phyloP scores from a whole-genome alignment of 2,113 vertebrate genomes.

The Dromaius novaehollandiae region DNA sequence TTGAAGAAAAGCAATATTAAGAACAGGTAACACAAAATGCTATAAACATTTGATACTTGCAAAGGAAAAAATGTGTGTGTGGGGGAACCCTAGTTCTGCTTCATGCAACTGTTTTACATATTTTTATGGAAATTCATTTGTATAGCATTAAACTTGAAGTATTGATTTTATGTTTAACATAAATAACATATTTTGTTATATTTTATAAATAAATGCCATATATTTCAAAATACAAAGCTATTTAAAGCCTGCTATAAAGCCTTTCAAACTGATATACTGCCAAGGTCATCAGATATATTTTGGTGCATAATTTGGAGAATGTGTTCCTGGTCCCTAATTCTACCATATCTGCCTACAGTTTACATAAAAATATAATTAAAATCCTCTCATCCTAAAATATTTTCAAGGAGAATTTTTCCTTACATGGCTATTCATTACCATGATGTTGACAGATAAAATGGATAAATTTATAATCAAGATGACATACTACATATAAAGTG shows the following conservation, averaged over 20 bases:
- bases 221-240: conserved; percentile 69
- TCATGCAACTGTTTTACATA: conserved; percentile 40
- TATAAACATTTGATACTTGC: conserved; percentile 10
- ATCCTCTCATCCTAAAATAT: conserved; percentile 62
- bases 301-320: conserved; percentile 57
- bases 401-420: conserved; percentile 55
- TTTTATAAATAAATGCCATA: conserved; percentile 66
- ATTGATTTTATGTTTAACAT: conserved; percentile 65
- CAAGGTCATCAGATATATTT: conserved; percentile 74
- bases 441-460: conserved; percentile 63
- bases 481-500: conserved; percentile 42
- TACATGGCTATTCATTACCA: conserved; percentile 55
- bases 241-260: conserved; percentile 65
- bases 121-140: conserved; percentile 74
- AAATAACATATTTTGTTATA: conserved; percentile 58
- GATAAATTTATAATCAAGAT: conserved; percentile 68
- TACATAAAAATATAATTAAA: conserved; percentile 75
- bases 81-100: conserved; percentile 10
- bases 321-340: conserved; percentile 52
- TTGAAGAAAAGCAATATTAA: not conserved
- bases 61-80: not conserved
- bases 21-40: not conserved
- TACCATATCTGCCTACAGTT: conserved; percentile 53
- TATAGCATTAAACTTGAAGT: conserved; percentile 63
- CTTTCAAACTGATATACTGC: conserved; percentile 63